Base-by-base conservation (phyloP, 2,888 invertebrate genomes). In the Pollenia amentaria region DNA sequence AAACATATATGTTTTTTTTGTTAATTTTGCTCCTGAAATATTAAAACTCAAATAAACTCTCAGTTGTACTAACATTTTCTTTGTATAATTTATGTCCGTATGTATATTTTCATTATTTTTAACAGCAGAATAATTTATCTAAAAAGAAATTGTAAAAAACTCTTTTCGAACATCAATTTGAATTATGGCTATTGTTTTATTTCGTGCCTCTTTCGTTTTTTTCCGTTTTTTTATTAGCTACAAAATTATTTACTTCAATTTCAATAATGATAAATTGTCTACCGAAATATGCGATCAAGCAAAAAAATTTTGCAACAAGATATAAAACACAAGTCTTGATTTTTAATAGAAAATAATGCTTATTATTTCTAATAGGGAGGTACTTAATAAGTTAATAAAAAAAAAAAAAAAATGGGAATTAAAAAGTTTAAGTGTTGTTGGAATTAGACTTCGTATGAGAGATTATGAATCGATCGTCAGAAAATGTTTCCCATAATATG, bases 201-300 rank as follows among this genome's bases (percentile, higher is more conserved):
- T 64, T 72, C 55, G 70, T 80, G 72, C n/a, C 38, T 48, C 14
- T 29, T 65, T 44, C 4, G 6, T 60, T 55, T 18, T 42, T 11
- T 44, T 18, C 53, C 7, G 40, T 42, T 42, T 51, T 18, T 18
- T 12, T 46, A 29, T 8, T 38, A 40, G 16, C 64, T 65, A 53
- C 3, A 44, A 60, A 80, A 80, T 73, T 65, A 57, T 55, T 46
- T 67, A 81, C 55, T 67, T 67, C 65, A 81, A 67, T 67, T 60
- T 48, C 65, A 75, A 81, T 81, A 75, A 70, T 81, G 81, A 81
- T 81, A 75, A 81, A 81, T 81, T 67, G 48, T 57, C 29, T 46
- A 18, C 18, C 38, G 38, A 65, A 81, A 73, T 11, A 53, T 64
- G 57, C 64, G 0, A 72, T 46, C 51, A 46, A 55, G 42, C 16